Base-by-base conservation (phyloP, 2,113 vertebrate species). In the Mesoclemmys tuberculata region DNA sequence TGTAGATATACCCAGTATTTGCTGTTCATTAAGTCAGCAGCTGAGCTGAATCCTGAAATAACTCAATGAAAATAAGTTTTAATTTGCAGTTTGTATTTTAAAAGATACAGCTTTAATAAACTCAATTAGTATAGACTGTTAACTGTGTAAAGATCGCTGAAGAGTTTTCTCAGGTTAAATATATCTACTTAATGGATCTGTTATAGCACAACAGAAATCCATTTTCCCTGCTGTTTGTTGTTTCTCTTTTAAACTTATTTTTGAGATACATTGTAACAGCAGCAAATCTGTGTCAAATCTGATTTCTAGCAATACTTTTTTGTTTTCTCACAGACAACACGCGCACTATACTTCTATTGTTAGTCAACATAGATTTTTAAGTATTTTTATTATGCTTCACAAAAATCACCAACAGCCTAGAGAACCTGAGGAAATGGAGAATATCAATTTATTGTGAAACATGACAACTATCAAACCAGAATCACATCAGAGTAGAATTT, bases 91-190 rank as follows among this genome's bases (percentile, higher is more conserved):
- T 64, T 92, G 0, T 75, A 95, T 94, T 81, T 87, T 80, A 41
- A 19, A 81, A 91, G 55, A 91, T 92, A 93, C 48, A 87, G 84
- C 38, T 87, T 92, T 80, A 93, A 92, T 97, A 94, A 26, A 88
- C 3, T 93, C 85, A 1, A 49, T 61, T 91, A 86, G 82, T 92
- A 74, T 26, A 88, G 44, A 55, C 46, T 26, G 41, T 68, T 83
- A 97, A 94, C 74, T 27, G 48, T 88, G 35, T 27, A 55, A 16
- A 94, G 93, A 97, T 86, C 90, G 88, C 90, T 90, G 64, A 61
- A 97, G 58, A 93, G 74, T 87, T 92, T 89, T 96, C 93, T 96
- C 84, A 85, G 51, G 85, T 31, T 95, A 92, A 89, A 87, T 85
- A 94, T 94, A 94, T 58, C 77, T 44, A 49, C 29, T 38, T 75